Conservation (phyloP, 1,140 invertebrate species). For the Listronotus oregonensis region DNA sequence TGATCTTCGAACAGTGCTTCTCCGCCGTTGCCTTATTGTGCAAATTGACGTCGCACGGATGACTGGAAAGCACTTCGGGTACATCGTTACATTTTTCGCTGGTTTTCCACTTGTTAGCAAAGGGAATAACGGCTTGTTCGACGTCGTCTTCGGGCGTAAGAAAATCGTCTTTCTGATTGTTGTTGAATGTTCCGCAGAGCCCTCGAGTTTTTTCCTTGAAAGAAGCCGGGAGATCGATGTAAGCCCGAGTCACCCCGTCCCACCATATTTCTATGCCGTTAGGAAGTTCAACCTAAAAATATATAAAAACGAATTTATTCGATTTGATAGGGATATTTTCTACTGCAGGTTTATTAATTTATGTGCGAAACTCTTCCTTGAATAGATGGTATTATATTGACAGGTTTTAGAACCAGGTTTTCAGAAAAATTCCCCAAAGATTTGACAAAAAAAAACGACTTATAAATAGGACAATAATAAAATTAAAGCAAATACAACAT, state of each 20-base stretch:
- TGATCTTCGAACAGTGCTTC: slow-evolving; percentile 71
- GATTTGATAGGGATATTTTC: too few relatives aligned
- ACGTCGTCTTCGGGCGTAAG: slow-evolving; percentile 82
- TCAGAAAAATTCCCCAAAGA: too few relatives aligned
- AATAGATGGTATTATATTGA: too few relatives aligned
- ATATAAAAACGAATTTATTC: too few relatives aligned
- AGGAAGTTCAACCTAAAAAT: slow-evolving; percentile 68
- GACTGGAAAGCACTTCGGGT: slow-evolving; percentile 58
- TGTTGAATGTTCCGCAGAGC: slow-evolving; percentile 86
- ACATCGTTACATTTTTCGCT: slow-evolving; percentile 71
- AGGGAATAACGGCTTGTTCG: slow-evolving; percentile 73
- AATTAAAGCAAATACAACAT: too few relatives aligned
- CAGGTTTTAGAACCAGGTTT: too few relatives aligned
- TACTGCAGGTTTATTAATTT: too few relatives aligned
- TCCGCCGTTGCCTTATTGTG: slow-evolving; percentile 71
- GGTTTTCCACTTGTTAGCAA: slow-evolving; percentile 89
- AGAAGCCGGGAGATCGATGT: slow-evolving; percentile 77
- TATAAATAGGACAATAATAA: too few relatives aligned
- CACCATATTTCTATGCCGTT: slow-evolving; percentile 83
- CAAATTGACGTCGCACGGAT: slow-evolving; percentile 74
- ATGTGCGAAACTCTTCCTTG: too few relatives aligned
- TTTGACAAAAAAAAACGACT: too few relatives aligned
- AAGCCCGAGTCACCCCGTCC: slow-evolving; percentile 79
- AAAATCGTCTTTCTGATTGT: slow-evolving; percentile 88
- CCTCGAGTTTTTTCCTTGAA: slow-evolving; percentile 74